phyloP scores from a whole-genome alignment of 2,113 vertebrate genomes.

The Zeus faber region DNA sequence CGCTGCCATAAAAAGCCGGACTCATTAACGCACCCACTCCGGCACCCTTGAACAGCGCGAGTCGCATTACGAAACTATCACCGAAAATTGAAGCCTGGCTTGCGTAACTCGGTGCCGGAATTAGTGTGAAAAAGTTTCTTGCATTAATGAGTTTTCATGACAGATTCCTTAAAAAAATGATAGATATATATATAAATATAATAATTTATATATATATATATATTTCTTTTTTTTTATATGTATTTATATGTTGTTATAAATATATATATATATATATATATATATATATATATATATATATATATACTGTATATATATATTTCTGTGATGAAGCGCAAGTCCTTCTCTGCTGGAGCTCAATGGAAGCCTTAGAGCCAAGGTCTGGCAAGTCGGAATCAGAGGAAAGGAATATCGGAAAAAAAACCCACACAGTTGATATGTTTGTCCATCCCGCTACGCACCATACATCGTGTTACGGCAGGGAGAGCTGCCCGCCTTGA shows the following conservation, averaged over 20 bases:
- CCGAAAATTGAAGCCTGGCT: slow-evolving; percentile 8
- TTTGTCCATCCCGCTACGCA: too few species aligned
- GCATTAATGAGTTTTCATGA: slow-evolving; percentile 46
- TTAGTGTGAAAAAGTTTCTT: slow-evolving; percentile 3
- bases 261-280: too few species aligned
- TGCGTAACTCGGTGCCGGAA: slow-evolving; percentile 3
- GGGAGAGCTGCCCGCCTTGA: too few species aligned
- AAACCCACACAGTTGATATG: slow-evolving; percentile 30
- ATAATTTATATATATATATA: too few species aligned
- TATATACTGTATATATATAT: too few species aligned
- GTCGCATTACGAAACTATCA: slow-evolving; percentile 10
- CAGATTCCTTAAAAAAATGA: slow-evolving; percentile 65
- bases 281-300: too few species aligned
- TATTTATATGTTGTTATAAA: too few species aligned
- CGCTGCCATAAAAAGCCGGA: too few species aligned
- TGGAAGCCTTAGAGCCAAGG: slow-evolving; percentile 63
- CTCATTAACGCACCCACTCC: slow-evolving; percentile 1
- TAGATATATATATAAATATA: too few species aligned
- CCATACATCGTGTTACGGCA: too few species aligned
- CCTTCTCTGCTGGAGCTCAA: slow-evolving; percentile 47
- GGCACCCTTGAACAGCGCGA: too few species aligned
- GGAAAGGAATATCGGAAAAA: slow-evolving; percentile 47
- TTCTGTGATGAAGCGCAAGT: slow-evolving; percentile 57
- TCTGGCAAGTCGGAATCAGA: slow-evolving; percentile 57
- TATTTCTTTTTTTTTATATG: too few species aligned